Conservation (phyloP, 2,113 vertebrate genomes). For the Mesitornis unicolor region DNA sequence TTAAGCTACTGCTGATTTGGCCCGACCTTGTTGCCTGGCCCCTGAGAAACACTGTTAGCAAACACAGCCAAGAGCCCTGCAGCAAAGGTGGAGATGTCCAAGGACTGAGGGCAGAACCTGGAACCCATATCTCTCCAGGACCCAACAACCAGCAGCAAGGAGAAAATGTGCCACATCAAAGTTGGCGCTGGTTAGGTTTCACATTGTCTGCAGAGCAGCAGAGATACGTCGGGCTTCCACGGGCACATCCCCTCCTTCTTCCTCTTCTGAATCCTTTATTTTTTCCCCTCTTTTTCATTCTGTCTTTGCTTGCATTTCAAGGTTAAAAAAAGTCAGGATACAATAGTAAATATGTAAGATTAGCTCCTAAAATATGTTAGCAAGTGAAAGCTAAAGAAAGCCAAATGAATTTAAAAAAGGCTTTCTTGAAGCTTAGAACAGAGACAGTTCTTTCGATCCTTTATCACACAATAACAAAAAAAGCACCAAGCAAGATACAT, state of each 20-base stretch:
- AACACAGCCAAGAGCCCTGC: rapidly evolving
- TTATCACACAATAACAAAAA: conserved; percentile 88
- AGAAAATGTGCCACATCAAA: background rate
- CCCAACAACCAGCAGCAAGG: background rate
- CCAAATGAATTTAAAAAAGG: conserved; percentile 83
- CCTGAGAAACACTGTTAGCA: background rate
- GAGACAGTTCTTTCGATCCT: conserved; percentile 87
- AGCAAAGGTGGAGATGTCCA: background rate
- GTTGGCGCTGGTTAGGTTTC: background rate
- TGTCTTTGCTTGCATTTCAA: conserved; percentile 88
- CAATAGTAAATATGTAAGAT: conserved; percentile 85
- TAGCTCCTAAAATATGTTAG: conserved; percentile 83
- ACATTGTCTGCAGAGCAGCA: background rate
- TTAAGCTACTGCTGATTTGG: background rate
- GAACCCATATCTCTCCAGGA: background rate
- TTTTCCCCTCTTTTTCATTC: conserved; percentile 39
- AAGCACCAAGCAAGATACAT: conserved; percentile 68
- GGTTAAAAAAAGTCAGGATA: conserved; percentile 87
- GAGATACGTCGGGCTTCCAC: background rate
- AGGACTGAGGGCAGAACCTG: rapidly evolving
- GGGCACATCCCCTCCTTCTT: background rate
- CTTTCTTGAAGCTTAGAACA: conserved; percentile 93
- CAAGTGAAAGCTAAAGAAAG: conserved; percentile 79
- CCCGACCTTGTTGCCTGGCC: background rate
- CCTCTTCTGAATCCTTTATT: conserved; percentile 42